A percentile compares a stretch with the other conserved stretches of the same genome.
phyloP scores from a whole-genome alignment of 2,888 invertebrate genomes.

The Drosophila dives region DNA sequence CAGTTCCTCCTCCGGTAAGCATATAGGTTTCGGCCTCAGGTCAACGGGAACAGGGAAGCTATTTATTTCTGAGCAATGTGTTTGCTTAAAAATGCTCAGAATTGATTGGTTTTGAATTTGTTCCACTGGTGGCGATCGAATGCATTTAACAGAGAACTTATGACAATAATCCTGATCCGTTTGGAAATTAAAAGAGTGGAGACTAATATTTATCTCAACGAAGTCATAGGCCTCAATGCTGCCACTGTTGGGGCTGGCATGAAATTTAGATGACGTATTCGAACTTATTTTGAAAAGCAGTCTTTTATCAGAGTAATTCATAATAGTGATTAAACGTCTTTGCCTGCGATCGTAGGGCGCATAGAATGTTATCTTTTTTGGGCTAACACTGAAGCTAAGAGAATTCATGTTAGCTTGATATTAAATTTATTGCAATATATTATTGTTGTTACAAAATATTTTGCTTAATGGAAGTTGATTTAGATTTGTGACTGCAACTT shows the following conservation, averaged over 20 bases:
- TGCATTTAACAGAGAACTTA: constrained; percentile 37
- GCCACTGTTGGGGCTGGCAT: constrained; percentile 44
- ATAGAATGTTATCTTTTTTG: constrained; percentile 50
- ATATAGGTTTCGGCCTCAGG: constrained; percentile 14
- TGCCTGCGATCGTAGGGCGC: constrained; percentile 55
- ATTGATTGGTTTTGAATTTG: background rate
- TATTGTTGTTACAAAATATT: background rate
- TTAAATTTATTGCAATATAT: background rate
- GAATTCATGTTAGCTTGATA: constrained; percentile 9
- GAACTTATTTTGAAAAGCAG: constrained; percentile 59
- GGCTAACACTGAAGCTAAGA: constrained; percentile 41
- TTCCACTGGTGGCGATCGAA: background rate
- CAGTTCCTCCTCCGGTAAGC: constrained; percentile 2
- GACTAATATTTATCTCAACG: constrained; percentile 37
- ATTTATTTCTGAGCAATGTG: background rate
- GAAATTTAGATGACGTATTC: constrained; percentile 39
- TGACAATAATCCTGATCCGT: constrained; percentile 16
- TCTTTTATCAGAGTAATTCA: constrained; percentile 36
- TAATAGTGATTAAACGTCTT: constrained; percentile 41
- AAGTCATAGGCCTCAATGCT: constrained; percentile 38
- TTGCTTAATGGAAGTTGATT: background rate
- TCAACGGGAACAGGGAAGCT: constrained; percentile 16
- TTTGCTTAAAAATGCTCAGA: constrained; percentile 25
- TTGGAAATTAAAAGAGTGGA: constrained; percentile 34
- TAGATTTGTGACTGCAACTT: background rate